Evolutionary conservation across 1,140 invertebrate genomes (phyloP).

Genomic region (Drosophila arawakana): DNA sequence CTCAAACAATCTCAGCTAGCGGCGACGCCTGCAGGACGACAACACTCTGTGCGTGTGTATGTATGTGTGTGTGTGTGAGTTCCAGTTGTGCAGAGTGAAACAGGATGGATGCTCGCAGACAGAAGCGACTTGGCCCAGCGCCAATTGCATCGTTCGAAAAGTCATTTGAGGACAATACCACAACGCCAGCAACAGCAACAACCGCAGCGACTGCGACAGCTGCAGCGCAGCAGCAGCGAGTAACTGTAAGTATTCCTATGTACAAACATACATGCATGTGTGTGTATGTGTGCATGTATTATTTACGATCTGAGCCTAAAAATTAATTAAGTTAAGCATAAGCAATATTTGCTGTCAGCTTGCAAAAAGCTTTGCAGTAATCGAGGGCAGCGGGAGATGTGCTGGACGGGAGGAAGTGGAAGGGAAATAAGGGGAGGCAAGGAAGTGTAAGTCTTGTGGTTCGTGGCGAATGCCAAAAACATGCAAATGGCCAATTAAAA

Average conservation of each 20-base stretch:
- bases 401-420: background rate
- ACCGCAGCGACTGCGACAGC: slow-evolving; percentile 39
- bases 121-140: slow-evolving; percentile 93
- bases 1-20: slow-evolving; percentile 20
- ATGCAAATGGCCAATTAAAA: slow-evolving; percentile 78
- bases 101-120: slow-evolving; percentile 84
- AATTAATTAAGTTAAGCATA: slow-evolving; percentile 64
- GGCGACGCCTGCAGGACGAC: slow-evolving; percentile 48
- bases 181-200: slow-evolving; percentile 43
- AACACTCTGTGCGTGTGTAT: slow-evolving; percentile 19
- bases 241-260: slow-evolving; percentile 20
- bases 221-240: slow-evolving; percentile 21
- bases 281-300: slow-evolving; percentile 21
- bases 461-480: slow-evolving; percentile 59
- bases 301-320: slow-evolving; percentile 52
- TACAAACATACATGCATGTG: slow-evolving; percentile 11
- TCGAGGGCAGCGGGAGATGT: background rate
- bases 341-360: slow-evolving; percentile 13
- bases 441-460: slow-evolving; percentile 5
- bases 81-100: slow-evolving; percentile 37
- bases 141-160: slow-evolving; percentile 97
- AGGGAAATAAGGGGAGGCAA: background rate
- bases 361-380: slow-evolving; percentile 4
- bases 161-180: slow-evolving; percentile 91
- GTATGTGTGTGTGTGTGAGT: slow-evolving; percentile 35